Percentiles rank a stretch among this genome's conserved stretches.
Conservation (phyloP, 2,888 invertebrate genomes). For the Tridacna crocea region DNA sequence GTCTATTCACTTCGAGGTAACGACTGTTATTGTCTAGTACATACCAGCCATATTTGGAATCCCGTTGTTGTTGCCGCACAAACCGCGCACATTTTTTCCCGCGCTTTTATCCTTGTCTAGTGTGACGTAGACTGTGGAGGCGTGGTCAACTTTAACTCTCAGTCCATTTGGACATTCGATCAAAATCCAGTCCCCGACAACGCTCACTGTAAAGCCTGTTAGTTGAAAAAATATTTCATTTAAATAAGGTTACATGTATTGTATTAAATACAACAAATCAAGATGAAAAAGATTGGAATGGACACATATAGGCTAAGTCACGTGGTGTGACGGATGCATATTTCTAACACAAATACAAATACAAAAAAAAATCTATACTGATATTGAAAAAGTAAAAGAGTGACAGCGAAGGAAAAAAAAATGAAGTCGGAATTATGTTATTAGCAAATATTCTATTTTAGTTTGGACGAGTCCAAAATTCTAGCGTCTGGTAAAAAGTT, state of each 20-base stretch:
- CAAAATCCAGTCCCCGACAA: constrained; percentile 54
- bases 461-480: too few species aligned
- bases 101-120: constrained; percentile 58
- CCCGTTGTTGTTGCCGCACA: constrained; percentile 77
- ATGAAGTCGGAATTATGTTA: too few species aligned
- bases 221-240: not conserved
- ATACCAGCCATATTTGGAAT: constrained; percentile 47
- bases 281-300: too few species aligned
- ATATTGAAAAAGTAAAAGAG: too few species aligned
- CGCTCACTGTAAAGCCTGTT: constrained; percentile 53
- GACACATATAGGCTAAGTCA: too few species aligned
- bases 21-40: not conserved
- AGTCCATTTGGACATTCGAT: constrained; percentile 57
- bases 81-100: constrained; percentile 84
- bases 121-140: constrained; percentile 64
- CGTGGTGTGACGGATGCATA: not conserved
- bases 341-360: not conserved
- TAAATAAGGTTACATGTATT: too few species aligned
- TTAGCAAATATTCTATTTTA: too few species aligned
- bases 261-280: too few species aligned
- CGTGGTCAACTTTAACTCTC: constrained; percentile 62
- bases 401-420: too few species aligned
- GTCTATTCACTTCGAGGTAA: not conserved
- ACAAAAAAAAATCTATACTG: not conserved
- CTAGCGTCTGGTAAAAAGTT: too few species aligned